Evolutionary conservation across 2,113 vertebrate genomes (phyloP), one percentile per base, ranked within the genome.

Genomic region (Psophia crepitans): DNA sequence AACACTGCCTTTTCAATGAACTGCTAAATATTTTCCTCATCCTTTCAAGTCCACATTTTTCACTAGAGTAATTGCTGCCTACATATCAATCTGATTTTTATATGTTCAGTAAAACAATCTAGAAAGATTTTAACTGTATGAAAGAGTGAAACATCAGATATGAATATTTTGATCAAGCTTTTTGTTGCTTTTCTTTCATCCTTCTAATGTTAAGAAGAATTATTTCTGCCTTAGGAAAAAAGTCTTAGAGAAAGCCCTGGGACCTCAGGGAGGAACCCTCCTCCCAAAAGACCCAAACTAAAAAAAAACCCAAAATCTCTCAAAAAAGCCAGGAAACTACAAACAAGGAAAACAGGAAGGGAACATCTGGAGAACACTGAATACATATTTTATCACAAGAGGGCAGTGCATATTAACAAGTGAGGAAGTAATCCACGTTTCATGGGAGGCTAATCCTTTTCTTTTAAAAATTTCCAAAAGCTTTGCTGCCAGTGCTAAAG

Each of bases 371-470:
- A 90, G 8, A 87, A 75, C 12, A 75, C 12, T 0, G 4, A 87
- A 84, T 95, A 23, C 2, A 9, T 24, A 18, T 71, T 91, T 76
- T 56, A 89, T 75, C 96, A 96, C 96, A 91, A 96, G 96, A 91
- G 91, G 96, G 96, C 96, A 97, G 96, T 95, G 75, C 70, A 54
- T 39, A 65, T 85, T 70, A 94, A 94, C 53, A 90, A 91, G 71
- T 87, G 24, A 87, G 35, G 39, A 81, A 87, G 56, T 37, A 39
- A 87, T 41, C 24, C 8, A 8, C 0, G 0, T 63, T 79, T 87
- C 66, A 80, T 24, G 39, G 41, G 32, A 65, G 12, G 5, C 21
- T 76, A 65, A 87, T 91, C 11, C 2, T 1, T 66, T 65, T 53
- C 11, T 87, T 53, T 21, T 8, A 46, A 69, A 88, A 76, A 39